phyloP scores from a whole-genome alignment of 2,797 vertebrate species.

The Ammospiza maritima region DNA sequence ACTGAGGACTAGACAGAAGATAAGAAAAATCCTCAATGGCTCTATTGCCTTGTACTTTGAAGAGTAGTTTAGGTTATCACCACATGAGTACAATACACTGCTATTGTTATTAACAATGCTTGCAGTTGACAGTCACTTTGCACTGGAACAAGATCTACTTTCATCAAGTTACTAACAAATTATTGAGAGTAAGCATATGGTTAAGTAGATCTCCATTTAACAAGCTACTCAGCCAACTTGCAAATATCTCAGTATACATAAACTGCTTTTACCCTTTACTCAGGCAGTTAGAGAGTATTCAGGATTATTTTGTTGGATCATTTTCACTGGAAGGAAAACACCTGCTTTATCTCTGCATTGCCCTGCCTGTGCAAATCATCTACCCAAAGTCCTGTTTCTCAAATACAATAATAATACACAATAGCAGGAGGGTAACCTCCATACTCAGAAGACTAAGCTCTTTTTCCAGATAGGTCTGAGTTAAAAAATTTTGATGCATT shows the following conservation, averaged over 20 bases:
- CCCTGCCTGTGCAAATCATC: not conserved
- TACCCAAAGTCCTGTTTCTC: not conserved
- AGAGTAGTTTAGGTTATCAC: not conserved
- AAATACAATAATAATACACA: not conserved
- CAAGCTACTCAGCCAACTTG: not conserved
- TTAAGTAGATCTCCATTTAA: not conserved
- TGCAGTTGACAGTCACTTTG: not conserved
- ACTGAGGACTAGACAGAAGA: not conserved
- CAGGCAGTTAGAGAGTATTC: not conserved
- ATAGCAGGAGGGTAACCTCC: not conserved
- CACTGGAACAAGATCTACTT: not conserved
- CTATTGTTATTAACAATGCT: not conserved
- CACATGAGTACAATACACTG: not conserved
- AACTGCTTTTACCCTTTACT: not conserved
- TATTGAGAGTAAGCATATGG: not conserved
- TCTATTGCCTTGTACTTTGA: not conserved
- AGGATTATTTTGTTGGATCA: not conserved
- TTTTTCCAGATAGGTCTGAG: not conserved
- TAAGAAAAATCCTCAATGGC: not conserved
- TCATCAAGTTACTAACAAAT: not conserved
- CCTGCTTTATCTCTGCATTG: not conserved
- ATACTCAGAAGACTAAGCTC: not conserved
- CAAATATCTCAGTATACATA: not conserved
- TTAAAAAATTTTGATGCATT: not conserved
- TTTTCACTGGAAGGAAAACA: not conserved